Percentiles rank a stretch among this genome's conserved stretches.
phyloP scores from a whole-genome alignment of 2,888 invertebrate species.

The Nomada lathburiana region DNA sequence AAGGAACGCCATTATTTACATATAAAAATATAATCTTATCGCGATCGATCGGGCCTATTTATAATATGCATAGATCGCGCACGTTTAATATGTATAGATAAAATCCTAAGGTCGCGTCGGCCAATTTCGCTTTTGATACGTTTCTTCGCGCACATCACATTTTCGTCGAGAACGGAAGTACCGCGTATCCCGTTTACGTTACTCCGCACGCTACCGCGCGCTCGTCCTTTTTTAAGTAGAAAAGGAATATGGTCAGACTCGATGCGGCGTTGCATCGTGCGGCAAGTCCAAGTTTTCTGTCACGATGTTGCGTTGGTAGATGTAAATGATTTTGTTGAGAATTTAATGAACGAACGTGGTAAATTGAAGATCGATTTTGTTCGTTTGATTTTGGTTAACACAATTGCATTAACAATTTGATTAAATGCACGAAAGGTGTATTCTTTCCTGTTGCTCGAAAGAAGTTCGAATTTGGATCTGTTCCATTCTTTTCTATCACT shows the following conservation, averaged over 20 bases:
- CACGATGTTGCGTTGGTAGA: no score
- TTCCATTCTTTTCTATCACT: slow-evolving; percentile 16
- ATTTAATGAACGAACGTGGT: no score
- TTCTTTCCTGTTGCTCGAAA: no score
- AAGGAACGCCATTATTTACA: slow-evolving; percentile 82
- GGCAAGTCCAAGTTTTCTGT: no score
- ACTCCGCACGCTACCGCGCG: not conserved
- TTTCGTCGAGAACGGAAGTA: slow-evolving; percentile 28
- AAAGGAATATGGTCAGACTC: slow-evolving; percentile 16
- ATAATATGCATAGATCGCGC: slow-evolving; percentile 68
- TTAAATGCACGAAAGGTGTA: no score
- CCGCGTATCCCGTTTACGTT: slow-evolving; percentile 21
- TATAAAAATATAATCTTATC: slow-evolving; percentile 83
- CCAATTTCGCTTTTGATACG: slow-evolving; percentile 73
- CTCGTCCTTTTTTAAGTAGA: not conserved
- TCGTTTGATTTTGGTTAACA: no score
- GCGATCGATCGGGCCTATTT: slow-evolving; percentile 75
- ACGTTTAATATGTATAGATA: slow-evolving; percentile 72
- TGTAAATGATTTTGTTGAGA: no score
- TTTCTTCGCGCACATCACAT: slow-evolving; percentile 75
- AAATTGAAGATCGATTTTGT: no score
- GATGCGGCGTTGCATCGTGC: slow-evolving; percentile 5
- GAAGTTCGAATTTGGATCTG: slow-evolving; percentile 32
- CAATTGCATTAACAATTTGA: no score
- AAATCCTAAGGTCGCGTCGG: slow-evolving; percentile 67